These are phyloP conservation scores for Biston betularia DNA, from an alignment of 2,888 invertebrate species.

Conservation along the genomic window DNA sequence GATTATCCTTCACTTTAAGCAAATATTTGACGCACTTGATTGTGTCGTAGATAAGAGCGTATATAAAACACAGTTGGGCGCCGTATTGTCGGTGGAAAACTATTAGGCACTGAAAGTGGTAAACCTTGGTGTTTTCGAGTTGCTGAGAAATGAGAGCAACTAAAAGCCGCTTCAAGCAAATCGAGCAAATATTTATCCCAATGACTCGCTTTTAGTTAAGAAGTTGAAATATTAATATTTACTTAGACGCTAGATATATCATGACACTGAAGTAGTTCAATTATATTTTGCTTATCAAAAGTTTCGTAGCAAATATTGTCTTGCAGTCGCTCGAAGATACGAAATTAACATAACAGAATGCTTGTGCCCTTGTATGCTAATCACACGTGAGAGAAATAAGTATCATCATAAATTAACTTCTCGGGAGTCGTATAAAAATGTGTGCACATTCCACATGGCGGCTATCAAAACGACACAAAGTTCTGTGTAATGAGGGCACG, in stretches of 20 bases:
- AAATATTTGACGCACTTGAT: constrained; percentile 38
- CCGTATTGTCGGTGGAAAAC: neutral
- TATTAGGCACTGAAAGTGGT: constrained; percentile 74
- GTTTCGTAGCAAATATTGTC: no score
- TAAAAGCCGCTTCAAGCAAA: constrained; percentile 58
- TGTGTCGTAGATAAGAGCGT: constrained; percentile 46
- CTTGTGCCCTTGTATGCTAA: constrained; percentile 15
- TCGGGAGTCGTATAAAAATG: constrained; percentile 37
- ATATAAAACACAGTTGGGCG: neutral
- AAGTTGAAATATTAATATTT: constrained; percentile 39
- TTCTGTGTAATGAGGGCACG: constrained; percentile 71
- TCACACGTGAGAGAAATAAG: constrained; percentile 21
- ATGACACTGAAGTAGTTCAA: no score
- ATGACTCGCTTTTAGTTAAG: constrained; percentile 48
- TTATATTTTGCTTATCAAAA: no score
- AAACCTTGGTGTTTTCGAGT: constrained; percentile 79
- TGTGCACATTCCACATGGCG: constrained; percentile 34
- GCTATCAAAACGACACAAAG: constrained; percentile 49
- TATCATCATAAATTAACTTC: constrained; percentile 34
- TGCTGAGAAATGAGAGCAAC: constrained; percentile 54
- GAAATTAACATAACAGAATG: no score
- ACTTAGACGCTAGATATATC: neutral
- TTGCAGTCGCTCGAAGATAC: no score
- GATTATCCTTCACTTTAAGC: constrained; percentile 38
- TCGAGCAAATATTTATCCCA: constrained; percentile 66